Percentiles rank a stretch among this genome's conserved stretches.
Conservation (phyloP, 2,888 invertebrate genomes). For the Philaethria dido region DNA sequence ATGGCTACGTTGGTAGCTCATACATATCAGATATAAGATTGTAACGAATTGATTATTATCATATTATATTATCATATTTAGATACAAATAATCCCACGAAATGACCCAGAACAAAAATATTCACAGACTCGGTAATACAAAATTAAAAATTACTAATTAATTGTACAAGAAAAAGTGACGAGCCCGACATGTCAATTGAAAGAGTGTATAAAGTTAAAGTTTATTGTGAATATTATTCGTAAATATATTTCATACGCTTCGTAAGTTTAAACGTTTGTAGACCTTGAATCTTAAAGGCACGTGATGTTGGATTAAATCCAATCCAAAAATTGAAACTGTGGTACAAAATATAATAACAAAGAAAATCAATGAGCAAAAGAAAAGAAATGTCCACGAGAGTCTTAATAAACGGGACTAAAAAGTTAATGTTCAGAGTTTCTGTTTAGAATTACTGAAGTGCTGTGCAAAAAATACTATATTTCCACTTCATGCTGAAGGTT, state of each 20-base stretch:
- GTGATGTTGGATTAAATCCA: not conserved
- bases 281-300: slow-evolving; percentile 3
- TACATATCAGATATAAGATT: not conserved
- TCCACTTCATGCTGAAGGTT: no score
- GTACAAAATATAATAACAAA: not conserved
- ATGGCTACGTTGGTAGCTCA: not conserved
- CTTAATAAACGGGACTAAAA: no score
- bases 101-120: slow-evolving; percentile 39
- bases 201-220: slow-evolving; percentile 74
- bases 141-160: slow-evolving; percentile 61
- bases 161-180: slow-evolving; percentile 77
- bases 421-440: no score
- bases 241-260: slow-evolving; percentile 34
- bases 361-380: no score
- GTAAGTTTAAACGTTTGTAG: slow-evolving; percentile 25
- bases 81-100: slow-evolving; percentile 34
- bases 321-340: not conserved
- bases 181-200: slow-evolving; percentile 82
- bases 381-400: no score
- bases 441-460: no score
- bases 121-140: slow-evolving; percentile 43
- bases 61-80: not conserved
- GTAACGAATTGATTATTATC: not conserved
- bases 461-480: no score
- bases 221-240: slow-evolving; percentile 44